phyloP scores from a whole-genome alignment of 2,888 invertebrate genomes.

The Chaitophorus viminalis region DNA sequence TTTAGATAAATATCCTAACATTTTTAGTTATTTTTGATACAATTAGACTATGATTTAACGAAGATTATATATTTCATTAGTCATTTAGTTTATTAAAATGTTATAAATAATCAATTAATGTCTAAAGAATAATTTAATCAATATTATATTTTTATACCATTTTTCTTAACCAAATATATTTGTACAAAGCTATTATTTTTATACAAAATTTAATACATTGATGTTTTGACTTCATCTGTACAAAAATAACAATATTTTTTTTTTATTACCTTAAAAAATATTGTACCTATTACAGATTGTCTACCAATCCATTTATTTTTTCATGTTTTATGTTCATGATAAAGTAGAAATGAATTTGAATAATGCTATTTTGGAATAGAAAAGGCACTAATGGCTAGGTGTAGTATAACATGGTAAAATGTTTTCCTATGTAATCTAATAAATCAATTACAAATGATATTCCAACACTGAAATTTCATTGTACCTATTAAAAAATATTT shows the following conservation, averaged over 20 bases:
- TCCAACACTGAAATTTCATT: background rate
- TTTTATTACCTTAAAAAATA: background rate
- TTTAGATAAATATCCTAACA: background rate
- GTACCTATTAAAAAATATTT: background rate
- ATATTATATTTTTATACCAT: slow-evolving; percentile 25
- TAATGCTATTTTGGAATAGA: background rate
- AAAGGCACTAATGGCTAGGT: background rate
- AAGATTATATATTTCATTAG: background rate
- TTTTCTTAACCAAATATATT: slow-evolving; percentile 1
- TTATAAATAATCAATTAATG: background rate
- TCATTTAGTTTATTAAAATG: background rate
- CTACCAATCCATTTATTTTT: background rate
- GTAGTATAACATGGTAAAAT: background rate
- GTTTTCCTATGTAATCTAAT: background rate
- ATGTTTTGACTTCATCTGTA: background rate
- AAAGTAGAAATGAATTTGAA: background rate
- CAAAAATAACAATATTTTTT: background rate
- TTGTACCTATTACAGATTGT: background rate
- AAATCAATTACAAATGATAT: background rate
- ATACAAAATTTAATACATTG: background rate
- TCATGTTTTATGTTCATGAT: background rate
- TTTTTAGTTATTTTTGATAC: slow-evolving; percentile 40
- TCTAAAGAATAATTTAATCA: background rate
- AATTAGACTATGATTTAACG: background rate
- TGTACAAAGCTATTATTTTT: slow-evolving; percentile 17